Percentiles rank a stretch among this genome's conserved stretches.
phyloP scores from a whole-genome alignment of 2,113 vertebrate genomes.

The Apus apus region DNA sequence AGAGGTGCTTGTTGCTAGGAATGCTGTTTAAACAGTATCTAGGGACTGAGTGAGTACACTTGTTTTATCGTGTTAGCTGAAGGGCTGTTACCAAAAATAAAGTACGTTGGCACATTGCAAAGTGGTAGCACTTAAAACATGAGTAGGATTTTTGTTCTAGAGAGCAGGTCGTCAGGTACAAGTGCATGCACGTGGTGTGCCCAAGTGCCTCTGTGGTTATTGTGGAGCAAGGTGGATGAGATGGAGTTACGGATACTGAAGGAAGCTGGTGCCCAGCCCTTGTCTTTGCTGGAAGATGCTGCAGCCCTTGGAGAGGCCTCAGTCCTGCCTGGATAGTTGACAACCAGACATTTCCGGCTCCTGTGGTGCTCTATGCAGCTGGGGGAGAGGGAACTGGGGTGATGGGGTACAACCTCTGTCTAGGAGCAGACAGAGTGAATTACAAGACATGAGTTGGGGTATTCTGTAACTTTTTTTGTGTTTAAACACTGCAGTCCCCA shows the following conservation, averaged over 20 bases:
- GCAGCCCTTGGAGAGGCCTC: background rate
- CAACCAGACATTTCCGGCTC: background rate
- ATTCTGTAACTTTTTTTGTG: background rate
- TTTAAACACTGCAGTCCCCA: background rate
- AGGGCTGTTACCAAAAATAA: conserved; percentile 37
- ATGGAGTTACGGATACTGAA: fast-evolving
- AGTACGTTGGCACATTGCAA: background rate
- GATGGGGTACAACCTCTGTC: background rate
- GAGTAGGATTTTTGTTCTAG: conserved; percentile 15
- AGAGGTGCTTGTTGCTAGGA: background rate
- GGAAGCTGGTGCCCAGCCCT: background rate
- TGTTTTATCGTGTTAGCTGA: conserved; percentile 10
- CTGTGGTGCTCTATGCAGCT: background rate
- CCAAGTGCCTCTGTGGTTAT: background rate
- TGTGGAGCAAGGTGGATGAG: background rate
- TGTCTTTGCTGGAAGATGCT: background rate
- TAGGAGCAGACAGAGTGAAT: fast-evolving
- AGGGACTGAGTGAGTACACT: background rate
- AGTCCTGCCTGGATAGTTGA: background rate
- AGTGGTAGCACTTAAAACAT: conserved; percentile 1
- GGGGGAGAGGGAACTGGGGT: background rate
- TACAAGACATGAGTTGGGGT: background rate
- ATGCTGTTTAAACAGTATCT: background rate
- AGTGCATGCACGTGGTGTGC: background rate
- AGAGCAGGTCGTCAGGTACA: background rate